Evolutionary conservation across 2,888 invertebrate genomes (phyloP).

Genomic region (Diarsia brunnea): DNA sequence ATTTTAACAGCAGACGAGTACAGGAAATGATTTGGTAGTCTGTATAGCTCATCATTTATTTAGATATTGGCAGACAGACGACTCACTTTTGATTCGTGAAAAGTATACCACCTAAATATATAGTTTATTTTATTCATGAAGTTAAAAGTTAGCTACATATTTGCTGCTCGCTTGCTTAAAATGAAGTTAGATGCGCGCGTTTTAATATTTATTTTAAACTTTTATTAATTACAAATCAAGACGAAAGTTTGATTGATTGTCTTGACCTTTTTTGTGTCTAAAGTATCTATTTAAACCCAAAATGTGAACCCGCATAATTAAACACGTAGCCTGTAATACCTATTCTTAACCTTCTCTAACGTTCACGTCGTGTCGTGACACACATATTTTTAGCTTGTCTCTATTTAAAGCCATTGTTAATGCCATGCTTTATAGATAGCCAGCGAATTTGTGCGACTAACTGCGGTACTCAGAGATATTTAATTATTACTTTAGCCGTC

Average conservation of each 20-base stretch:
- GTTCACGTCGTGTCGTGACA: not conserved
- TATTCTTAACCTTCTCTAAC: constrained; percentile 19
- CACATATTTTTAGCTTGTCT: constrained; percentile 44
- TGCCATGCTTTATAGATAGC: constrained; percentile 20
- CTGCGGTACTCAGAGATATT: too few relatives aligned
- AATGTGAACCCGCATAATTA: not conserved
- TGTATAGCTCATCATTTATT: constrained; percentile 14
- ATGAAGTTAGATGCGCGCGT: not conserved
- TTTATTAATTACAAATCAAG: not conserved
- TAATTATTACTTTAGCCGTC: too few relatives aligned
- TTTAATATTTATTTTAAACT: not conserved
- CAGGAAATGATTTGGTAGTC: constrained; percentile 42
- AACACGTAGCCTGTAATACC: not conserved
- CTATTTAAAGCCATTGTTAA: constrained; percentile 38
- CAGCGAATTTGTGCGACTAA: not conserved
- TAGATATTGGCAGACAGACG: constrained; percentile 1
- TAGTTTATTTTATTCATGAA: not conserved
- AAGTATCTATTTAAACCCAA: constrained; percentile 10
- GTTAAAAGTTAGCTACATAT: not conserved
- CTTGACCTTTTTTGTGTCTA: not conserved
- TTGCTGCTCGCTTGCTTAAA: not conserved
- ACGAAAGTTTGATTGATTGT: constrained; percentile 4
- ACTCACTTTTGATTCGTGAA: constrained; percentile 12
- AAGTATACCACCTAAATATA: not conserved
- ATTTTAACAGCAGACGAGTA: constrained; percentile 32